Conservation (phyloP, 2,797 vertebrate species). For the Heteromormyrus szaboi region DNA sequence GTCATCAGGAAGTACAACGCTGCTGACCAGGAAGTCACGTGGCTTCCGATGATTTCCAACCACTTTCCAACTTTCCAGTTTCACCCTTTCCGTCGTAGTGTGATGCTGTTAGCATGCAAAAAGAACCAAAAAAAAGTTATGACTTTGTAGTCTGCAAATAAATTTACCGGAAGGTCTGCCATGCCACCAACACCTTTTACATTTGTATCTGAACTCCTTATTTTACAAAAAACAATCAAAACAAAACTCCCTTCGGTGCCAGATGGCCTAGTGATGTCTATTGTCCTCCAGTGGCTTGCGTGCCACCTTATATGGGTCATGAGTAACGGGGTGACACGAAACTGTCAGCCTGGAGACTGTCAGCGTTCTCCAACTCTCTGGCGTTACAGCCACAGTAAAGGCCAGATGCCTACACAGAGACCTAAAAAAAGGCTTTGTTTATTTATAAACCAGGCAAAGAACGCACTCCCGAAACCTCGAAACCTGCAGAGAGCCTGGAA, state of each 20-base stretch:
- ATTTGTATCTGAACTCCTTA: neutral
- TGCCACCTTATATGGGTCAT: conserved; percentile 52
- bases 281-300: neutral
- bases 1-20: neutral
- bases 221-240: neutral
- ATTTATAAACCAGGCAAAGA: conserved; percentile 41
- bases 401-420: conserved; percentile 32
- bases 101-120: neutral
- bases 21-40: neutral
- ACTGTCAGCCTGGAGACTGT: conserved; percentile 63
- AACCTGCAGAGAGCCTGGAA: neutral
- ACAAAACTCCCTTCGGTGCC: neutral
- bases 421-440: conserved; percentile 45
- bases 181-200: neutral
- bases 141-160: neutral
- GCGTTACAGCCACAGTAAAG: conserved; percentile 39
- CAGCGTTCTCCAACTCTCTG: conserved; percentile 43
- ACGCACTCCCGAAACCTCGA: conserved; percentile 10
- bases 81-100: neutral
- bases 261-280: conserved; percentile 1
- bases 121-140: neutral
- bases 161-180: neutral
- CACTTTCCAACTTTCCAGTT: neutral
- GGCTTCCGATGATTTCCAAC: neutral
- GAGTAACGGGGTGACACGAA: conserved; percentile 68